A percentile compares a stretch with the other conserved stretches of the same genome.
Evolutionary conservation across 1,140 invertebrate species (phyloP).

Genomic region (Aethina tumida): DNA sequence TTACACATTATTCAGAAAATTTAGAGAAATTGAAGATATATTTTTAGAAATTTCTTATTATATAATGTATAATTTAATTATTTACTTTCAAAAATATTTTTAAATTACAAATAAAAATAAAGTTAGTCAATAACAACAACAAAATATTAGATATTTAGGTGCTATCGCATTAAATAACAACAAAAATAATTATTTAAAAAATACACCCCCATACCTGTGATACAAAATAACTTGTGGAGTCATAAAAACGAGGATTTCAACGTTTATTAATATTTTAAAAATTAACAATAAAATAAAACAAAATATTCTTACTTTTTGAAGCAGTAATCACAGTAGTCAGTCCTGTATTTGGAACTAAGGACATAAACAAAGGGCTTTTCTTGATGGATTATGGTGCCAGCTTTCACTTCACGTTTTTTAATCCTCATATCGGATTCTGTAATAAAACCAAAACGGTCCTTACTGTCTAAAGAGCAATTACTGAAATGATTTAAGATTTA

Average conservation of each 20-base stretch:
- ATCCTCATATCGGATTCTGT: too few relatives aligned
- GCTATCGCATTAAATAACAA: constrained; percentile 2
- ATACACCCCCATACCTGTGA: not conserved
- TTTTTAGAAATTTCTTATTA: constrained; percentile 7
- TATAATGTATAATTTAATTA: too few relatives aligned
- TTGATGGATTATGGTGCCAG: constrained; percentile 43
- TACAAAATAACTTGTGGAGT: not conserved
- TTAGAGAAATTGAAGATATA: constrained; percentile 7
- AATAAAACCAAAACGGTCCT: too few relatives aligned
- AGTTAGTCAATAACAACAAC: not conserved
- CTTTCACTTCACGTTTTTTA: too few relatives aligned
- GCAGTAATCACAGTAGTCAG: constrained; percentile 51
- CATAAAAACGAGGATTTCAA: not conserved
- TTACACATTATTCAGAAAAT: not conserved
- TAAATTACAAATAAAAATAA: too few relatives aligned
- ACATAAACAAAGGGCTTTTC: constrained; percentile 52
- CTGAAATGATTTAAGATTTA: too few relatives aligned
- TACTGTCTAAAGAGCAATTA: too few relatives aligned
- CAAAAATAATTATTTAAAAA: not conserved
- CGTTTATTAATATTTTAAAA: not conserved
- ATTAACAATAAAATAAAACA: constrained; percentile 10
- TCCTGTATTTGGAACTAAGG: constrained; percentile 45
- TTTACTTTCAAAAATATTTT: too few relatives aligned
- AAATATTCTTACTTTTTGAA: constrained; percentile 44
- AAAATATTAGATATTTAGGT: not conserved